Evolutionary conservation across 2,888 invertebrate genomes (phyloP).

Genomic region (Venustoraphidia nigricollis): DNA sequence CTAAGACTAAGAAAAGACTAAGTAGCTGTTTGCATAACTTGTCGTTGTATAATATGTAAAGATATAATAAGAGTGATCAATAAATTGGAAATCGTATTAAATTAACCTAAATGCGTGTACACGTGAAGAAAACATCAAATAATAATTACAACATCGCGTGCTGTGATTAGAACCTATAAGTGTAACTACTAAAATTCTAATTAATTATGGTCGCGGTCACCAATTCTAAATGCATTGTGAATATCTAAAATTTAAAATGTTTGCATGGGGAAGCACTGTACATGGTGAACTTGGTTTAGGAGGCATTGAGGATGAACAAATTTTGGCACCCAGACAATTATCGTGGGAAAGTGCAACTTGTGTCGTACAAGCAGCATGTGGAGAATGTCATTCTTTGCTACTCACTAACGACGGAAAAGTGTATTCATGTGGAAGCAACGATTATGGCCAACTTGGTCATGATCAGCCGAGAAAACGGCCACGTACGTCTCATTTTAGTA

Average conservation of each 20-base stretch:
- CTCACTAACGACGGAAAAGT: slow-evolving; percentile 62
- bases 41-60: too few species aligned
- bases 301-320: slow-evolving; percentile 55
- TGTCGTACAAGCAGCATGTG: slow-evolving; percentile 49
- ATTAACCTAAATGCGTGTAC: too few species aligned
- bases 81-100: too few species aligned
- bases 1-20: too few species aligned
- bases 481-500: slow-evolving; percentile 48
- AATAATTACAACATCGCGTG: too few species aligned
- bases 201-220: too few species aligned
- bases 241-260: slow-evolving; percentile 26
- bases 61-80: too few species aligned
- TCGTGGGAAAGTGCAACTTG: slow-evolving; percentile 43
- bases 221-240: too few species aligned
- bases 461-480: slow-evolving; percentile 45
- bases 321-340: slow-evolving; percentile 42
- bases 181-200: too few species aligned
- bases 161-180: too few species aligned
- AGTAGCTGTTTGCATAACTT: too few species aligned
- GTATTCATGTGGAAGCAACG: slow-evolving; percentile 87
- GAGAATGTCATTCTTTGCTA: slow-evolving; percentile 68
- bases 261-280: slow-evolving; percentile 62
- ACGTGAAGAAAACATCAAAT: too few species aligned
- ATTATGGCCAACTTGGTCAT: slow-evolving; percentile 81
- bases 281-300: slow-evolving; percentile 68